Percentiles rank a stretch among this genome's conserved stretches.
Conservation (phyloP, 2,797 vertebrate genomes). For the Oryzias sinensis region DNA sequence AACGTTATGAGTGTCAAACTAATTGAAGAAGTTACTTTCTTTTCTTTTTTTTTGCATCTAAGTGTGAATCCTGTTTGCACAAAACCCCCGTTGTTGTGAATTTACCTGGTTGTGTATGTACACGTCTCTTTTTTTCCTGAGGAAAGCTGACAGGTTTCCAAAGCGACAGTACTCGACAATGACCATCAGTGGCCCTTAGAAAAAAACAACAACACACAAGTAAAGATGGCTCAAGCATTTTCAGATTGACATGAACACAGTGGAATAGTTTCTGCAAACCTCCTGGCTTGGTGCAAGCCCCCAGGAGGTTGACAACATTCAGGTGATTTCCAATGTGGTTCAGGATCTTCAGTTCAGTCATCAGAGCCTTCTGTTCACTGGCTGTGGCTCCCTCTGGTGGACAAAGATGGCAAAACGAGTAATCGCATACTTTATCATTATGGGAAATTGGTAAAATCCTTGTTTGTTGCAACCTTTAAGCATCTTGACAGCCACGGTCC, state of each 20-base stretch:
- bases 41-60: neutral
- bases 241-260: neutral
- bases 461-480: conserved; percentile 85
- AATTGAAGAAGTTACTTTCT: conserved; percentile 57
- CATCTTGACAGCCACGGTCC: conserved; percentile 95
- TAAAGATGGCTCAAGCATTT: conserved; percentile 2
- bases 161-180: conserved; percentile 94
- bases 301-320: conserved; percentile 94
- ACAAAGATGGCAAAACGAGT: conserved; percentile 1
- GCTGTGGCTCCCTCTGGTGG: conserved; percentile 90
- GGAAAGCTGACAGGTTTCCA: conserved; percentile 91
- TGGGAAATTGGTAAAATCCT: too few relatives aligned
- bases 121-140: conserved; percentile 89
- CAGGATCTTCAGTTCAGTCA: conserved; percentile 96
- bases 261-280: conserved; percentile 66
- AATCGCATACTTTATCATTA: neutral
- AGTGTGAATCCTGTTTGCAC: too few relatives aligned
- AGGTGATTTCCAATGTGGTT: conserved; percentile 93
- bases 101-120: conserved; percentile 80
- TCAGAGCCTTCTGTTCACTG: conserved; percentile 92
- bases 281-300: conserved; percentile 91
- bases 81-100: neutral
- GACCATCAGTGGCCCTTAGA: conserved; percentile 89
- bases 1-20: conserved; percentile 27
- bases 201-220: conserved; percentile 5